These are phyloP conservation scores for Xiphorhynchus elegans DNA, from an alignment of 2,113 vertebrate genomes.

Conservation along the genomic window DNA sequence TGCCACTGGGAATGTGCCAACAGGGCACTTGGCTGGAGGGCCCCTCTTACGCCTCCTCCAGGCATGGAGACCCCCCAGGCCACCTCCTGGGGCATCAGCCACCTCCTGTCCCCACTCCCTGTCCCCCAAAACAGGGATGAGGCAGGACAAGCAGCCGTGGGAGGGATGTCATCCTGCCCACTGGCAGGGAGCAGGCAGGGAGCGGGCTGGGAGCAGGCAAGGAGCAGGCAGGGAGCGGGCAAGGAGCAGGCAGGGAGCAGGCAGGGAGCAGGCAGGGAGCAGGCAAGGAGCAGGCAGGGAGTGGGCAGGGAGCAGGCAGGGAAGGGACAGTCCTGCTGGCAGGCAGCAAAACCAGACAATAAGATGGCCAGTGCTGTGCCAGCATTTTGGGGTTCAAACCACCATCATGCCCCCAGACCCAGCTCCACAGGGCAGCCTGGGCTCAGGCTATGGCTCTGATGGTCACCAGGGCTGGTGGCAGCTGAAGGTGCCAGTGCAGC, in stretches of 20 bases:
- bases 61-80: background rate
- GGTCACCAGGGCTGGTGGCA: rapidly evolving
- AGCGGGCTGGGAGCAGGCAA: rapidly evolving
- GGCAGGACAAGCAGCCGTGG: background rate
- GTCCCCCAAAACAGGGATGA: background rate
- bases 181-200: background rate
- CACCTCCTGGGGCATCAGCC: background rate
- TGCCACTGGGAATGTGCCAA: constrained; percentile 70
- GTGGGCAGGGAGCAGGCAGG: background rate
- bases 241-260: background rate
- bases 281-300: background rate
- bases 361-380: background rate
- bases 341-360: background rate
- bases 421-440: background rate
- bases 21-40: rapidly evolving
- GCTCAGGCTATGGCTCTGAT: rapidly evolving
- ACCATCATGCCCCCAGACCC: rapidly evolving
- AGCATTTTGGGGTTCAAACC: background rate
- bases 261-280: no score
- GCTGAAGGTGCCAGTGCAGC: rapidly evolving
- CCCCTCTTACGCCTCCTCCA: background rate
- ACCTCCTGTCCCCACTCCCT: rapidly evolving
- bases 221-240: background rate
- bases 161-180: background rate
- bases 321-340: background rate